Evolutionary conservation across 1,140 invertebrate species (phyloP), one percentile per base, ranked within the genome.

Genomic region (Fopius arisanus): DNA sequence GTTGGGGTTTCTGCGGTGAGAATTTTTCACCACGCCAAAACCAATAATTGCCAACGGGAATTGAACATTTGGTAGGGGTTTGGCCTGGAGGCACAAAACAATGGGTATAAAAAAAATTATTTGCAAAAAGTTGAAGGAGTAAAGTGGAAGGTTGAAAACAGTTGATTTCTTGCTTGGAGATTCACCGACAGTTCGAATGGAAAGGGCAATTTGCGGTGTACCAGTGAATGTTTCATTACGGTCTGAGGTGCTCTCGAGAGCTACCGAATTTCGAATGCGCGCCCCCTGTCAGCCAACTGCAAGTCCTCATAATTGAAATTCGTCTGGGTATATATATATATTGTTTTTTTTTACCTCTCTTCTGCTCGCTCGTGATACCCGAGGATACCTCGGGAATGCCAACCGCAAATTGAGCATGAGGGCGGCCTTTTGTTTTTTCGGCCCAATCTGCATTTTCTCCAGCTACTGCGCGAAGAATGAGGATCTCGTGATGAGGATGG

Each of bases 241-340:
- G 63, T 5, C 21, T 31, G 66, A 69, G 41, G 67, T 16, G 37
- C 62, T 66, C 70, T 65, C 63, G 23, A 78, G 78, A 82, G 86
- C 86, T 88, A 88, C 86, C 86, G 86, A 87, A 88, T 88, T 88
- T 86, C 82, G 83, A 86, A 87, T 86, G 23, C 6, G 54, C 54
- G 54, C 54, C 54, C 54, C 63, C 80, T 79, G 79, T 81, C 82
- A 79, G 79, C 72, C 43, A 1, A 48, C n/a, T 48, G 43, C 43
- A 19, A 82, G 78, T 80, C 83, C 81, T 84, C 82, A 78, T 86
- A 85, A 87, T 87, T 87, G 85, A 87, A 87, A 87, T 86, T 48
- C 68, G 65, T 54, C 54, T 59, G 54, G 54, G 19, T 59, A 59
- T 59, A 59, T 59, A 59, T n/a, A n/a, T n/a, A n/a, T n/a, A n/a